A percentile compares a stretch with the other conserved stretches of the same genome.
phyloP scores from a whole-genome alignment of 1,140 invertebrate genomes.

The Phenacoccus solenopsis region DNA sequence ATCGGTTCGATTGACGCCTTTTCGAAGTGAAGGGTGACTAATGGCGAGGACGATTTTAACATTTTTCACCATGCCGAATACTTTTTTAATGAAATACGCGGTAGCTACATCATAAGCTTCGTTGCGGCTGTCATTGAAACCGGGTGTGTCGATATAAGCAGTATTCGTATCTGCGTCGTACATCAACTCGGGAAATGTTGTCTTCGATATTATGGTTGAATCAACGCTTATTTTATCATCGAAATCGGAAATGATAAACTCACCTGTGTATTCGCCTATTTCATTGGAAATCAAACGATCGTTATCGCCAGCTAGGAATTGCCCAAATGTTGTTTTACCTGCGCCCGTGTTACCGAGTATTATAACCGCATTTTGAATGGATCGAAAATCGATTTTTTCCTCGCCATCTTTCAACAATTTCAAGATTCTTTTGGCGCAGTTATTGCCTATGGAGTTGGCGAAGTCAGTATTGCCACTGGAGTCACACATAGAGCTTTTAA shows the following conservation, averaged over 20 bases:
- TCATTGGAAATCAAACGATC: not conserved
- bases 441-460: too few relatives aligned
- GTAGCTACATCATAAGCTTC: slow-evolving; percentile 23
- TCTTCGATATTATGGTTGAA: slow-evolving; percentile 23
- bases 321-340: slow-evolving; percentile 25
- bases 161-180: slow-evolving; percentile 6
- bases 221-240: slow-evolving; percentile 14
- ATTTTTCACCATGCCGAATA: slow-evolving; percentile 19
- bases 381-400: not conserved
- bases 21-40: slow-evolving; percentile 21
- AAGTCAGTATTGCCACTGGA: too few relatives aligned
- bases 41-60: slow-evolving; percentile 25
- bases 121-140: slow-evolving; percentile 26
- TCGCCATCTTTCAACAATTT: not conserved
- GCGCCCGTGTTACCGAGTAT: slow-evolving; percentile 25
- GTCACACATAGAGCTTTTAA: too few relatives aligned
- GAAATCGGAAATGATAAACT: slow-evolving; percentile 16
- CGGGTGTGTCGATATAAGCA: slow-evolving; percentile 25
- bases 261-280: not conserved
- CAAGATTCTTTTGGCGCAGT: not conserved
- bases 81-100: slow-evolving; percentile 24
- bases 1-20: slow-evolving; percentile 21
- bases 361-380: slow-evolving; percentile 19
- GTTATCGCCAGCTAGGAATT: slow-evolving; percentile 23
- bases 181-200: slow-evolving; percentile 23